Percentiles rank a stretch among this genome's conserved stretches.
Evolutionary conservation across 2,797 vertebrate genomes (phyloP).

Genomic region (Siniperca undulata): DNA sequence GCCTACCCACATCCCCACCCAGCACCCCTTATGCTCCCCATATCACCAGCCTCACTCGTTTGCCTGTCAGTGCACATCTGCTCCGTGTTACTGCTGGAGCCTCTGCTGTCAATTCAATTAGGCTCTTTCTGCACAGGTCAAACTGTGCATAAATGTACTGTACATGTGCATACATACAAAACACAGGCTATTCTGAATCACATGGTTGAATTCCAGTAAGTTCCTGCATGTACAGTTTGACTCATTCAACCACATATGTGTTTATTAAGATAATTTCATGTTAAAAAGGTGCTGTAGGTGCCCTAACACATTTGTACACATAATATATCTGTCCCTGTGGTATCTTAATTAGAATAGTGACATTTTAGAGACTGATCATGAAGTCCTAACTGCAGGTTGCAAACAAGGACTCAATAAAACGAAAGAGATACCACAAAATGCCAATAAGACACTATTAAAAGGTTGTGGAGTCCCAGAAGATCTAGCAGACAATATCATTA

Average conservation of each 20-base stretch:
- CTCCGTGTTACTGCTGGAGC: constrained; percentile 67
- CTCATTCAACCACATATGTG: not conserved
- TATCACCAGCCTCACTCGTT: constrained; percentile 47
- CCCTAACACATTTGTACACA: not conserved
- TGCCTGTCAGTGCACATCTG: constrained; percentile 77
- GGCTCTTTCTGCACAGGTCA: constrained; percentile 57
- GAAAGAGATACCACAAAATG: constrained; percentile 55
- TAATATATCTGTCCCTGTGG: constrained; percentile 20
- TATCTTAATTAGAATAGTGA: constrained; percentile 63
- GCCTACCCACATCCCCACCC: constrained; percentile 17
- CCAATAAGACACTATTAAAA: constrained; percentile 54
- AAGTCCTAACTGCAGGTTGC: constrained; percentile 27
- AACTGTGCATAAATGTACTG: constrained; percentile 29
- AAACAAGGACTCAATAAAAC: constrained; percentile 60
- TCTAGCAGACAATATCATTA: constrained; percentile 35
- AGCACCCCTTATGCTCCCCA: constrained; percentile 31
- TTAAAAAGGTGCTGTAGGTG: constrained; percentile 15
- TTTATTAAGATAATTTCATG: not conserved
- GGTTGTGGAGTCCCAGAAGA: constrained; percentile 39
- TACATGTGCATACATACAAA: constrained; percentile 6
- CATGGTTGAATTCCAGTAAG: constrained; percentile 3
- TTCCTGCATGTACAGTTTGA: not conserved
- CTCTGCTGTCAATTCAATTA: constrained; percentile 77
- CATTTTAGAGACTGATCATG: constrained; percentile 65
- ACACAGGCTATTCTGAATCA: constrained; percentile 13